Evolutionary conservation across 2,888 invertebrate species (phyloP).

Genomic region (Pteria penguin): DNA sequence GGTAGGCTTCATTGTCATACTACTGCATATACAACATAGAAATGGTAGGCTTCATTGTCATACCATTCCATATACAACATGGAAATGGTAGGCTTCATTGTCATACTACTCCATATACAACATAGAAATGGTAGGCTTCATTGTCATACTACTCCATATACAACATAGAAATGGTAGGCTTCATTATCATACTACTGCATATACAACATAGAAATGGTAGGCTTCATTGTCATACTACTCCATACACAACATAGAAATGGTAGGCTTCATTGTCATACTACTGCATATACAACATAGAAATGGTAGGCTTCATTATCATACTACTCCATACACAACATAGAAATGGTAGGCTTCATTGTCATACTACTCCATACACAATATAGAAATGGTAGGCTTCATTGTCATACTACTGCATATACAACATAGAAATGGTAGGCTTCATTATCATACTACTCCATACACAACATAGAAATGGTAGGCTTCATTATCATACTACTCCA

Average conservation of each 20-base stretch:
- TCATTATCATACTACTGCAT: not conserved
- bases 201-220: not conserved
- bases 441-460: not conserved
- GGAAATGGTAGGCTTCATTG: not conserved
- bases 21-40: not conserved
- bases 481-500: too few relatives aligned
- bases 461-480: too few relatives aligned
- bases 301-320: too few relatives aligned
- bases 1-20: not conserved
- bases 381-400: too few relatives aligned
- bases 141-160: too few relatives aligned
- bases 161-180: not conserved
- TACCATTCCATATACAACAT: conserved; percentile 5
- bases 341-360: not conserved
- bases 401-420: too few relatives aligned
- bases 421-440: not conserved
- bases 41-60: too few relatives aligned
- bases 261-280: not conserved
- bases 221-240: too few relatives aligned
- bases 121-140: too few relatives aligned
- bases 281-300: not conserved
- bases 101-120: not conserved
- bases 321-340: conserved; percentile 2
- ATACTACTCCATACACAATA: not conserved
- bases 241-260: not conserved